phyloP scores from a whole-genome alignment of 2,797 vertebrate genomes.

The Dipus sagitta region DNA sequence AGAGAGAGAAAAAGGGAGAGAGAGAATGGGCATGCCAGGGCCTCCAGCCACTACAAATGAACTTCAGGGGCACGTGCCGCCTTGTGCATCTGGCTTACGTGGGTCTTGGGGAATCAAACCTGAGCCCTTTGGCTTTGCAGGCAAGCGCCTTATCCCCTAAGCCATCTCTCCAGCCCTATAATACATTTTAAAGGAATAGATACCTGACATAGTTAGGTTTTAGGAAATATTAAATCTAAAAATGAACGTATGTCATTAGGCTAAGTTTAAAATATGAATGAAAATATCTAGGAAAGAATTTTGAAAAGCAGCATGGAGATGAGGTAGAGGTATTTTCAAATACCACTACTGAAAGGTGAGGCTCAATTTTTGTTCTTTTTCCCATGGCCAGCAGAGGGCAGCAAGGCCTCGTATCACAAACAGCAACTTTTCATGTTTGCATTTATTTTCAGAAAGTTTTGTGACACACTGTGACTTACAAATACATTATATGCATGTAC shows the following conservation, averaged over 20 bases:
- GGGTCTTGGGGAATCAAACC: too few species aligned
- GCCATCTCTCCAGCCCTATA: neutral
- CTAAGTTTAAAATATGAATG: neutral
- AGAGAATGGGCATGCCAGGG: too few species aligned
- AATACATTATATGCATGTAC: too few species aligned
- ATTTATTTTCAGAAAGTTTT: constrained; percentile 6
- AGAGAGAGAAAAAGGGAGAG: too few species aligned
- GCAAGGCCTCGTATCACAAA: constrained; percentile 13
- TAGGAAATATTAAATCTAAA: neutral
- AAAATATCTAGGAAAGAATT: neutral
- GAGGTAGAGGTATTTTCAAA: neutral
- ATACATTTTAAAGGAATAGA: constrained; percentile 14
- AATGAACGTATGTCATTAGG: neutral
- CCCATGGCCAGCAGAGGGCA: constrained; percentile 73
- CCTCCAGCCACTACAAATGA: too few species aligned
- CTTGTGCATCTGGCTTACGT: too few species aligned
- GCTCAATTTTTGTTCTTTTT: constrained; percentile 15
- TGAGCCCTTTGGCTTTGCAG: too few species aligned
- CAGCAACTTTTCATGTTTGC: neutral
- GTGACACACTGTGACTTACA: neutral
- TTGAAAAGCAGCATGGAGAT: neutral
- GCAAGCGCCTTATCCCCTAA: too few species aligned
- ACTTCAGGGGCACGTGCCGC: too few species aligned
- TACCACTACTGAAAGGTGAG: neutral
- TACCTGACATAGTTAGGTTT: neutral